phyloP scores from a whole-genome alignment of 2,888 invertebrate genomes.

The Temnothorax unifasciatus region DNA sequence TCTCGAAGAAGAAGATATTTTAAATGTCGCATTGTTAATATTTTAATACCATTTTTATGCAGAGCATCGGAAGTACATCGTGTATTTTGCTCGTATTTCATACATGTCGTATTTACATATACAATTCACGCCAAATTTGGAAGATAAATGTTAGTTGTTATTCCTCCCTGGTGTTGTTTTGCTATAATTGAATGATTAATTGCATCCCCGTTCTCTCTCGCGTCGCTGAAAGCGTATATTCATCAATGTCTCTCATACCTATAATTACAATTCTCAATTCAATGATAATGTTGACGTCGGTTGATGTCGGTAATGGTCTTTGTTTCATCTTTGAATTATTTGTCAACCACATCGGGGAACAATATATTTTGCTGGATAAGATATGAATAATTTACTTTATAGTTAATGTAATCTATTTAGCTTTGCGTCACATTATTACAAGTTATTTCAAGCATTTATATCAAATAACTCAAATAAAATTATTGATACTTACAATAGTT shows the following conservation, averaged over 20 bases:
- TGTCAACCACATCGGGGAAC: slow-evolving; percentile 43
- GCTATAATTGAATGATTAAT: slow-evolving; percentile 61
- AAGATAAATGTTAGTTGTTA: slow-evolving; percentile 48
- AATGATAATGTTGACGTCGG: slow-evolving; percentile 55
- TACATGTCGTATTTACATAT: slow-evolving; percentile 11
- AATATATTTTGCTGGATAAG: slow-evolving; percentile 22
- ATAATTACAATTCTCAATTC: slow-evolving; percentile 66
- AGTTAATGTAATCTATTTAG: background rate
- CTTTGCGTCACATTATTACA: background rate
- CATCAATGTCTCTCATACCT: slow-evolving; percentile 63
- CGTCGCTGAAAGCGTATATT: slow-evolving; percentile 60
- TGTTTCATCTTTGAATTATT: slow-evolving; percentile 54
- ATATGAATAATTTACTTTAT: background rate
- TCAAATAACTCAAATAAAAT: background rate
- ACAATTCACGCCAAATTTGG: slow-evolving; percentile 35
- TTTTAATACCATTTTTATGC: background rate
- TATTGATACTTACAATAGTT: background rate
- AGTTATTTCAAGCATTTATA: slow-evolving; percentile 16
- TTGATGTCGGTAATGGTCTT: slow-evolving; percentile 51
- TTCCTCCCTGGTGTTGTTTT: slow-evolving; percentile 17
- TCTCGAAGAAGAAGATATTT: background rate
- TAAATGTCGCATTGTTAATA: background rate
- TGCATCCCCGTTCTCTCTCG: slow-evolving; percentile 30
- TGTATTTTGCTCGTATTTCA: slow-evolving; percentile 12
- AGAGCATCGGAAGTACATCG: background rate